These are phyloP conservation scores for Podotricha telesiphe DNA, from an alignment of 2,888 invertebrate genomes.

Conservation along the genomic window DNA sequence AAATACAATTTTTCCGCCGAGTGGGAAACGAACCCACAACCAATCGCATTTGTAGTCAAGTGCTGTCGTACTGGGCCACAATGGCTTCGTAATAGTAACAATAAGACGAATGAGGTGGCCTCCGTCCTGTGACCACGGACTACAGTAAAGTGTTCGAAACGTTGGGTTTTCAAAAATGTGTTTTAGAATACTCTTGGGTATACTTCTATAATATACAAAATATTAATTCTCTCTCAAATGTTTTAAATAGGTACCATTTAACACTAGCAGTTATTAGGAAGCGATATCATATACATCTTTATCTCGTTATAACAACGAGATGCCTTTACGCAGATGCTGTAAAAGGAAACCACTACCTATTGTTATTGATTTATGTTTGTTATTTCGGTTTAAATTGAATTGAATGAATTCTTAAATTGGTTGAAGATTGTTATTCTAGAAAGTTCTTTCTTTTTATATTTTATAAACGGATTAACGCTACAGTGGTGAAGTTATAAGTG, in stretches of 20 bases:
- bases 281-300: constrained; percentile 35
- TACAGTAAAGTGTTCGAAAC: too few species aligned
- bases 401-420: constrained; percentile 6
- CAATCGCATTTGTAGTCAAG: too few species aligned
- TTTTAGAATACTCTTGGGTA: too few species aligned
- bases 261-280: background rate
- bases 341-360: constrained; percentile 1
- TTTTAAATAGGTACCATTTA: background rate
- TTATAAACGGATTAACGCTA: background rate
- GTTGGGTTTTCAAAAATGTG: too few species aligned
- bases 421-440: background rate
- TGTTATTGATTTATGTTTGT: constrained; percentile 15
- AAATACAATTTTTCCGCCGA: too few species aligned
- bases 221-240: background rate
- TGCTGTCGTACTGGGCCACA: too few species aligned
- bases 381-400: constrained; percentile 4
- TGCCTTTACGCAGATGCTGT: constrained; percentile 36
- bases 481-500: too few species aligned
- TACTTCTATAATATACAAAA: too few species aligned
- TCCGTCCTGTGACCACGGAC: too few species aligned
- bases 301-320: constrained; percentile 40
- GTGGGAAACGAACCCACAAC: too few species aligned
- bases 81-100: too few species aligned
- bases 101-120: too few species aligned
- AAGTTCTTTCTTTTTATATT: background rate